These are phyloP conservation scores for Oceanodroma leucorhoa DNA, from an alignment of 2,797 vertebrate genomes.

Conservation along the genomic window DNA sequence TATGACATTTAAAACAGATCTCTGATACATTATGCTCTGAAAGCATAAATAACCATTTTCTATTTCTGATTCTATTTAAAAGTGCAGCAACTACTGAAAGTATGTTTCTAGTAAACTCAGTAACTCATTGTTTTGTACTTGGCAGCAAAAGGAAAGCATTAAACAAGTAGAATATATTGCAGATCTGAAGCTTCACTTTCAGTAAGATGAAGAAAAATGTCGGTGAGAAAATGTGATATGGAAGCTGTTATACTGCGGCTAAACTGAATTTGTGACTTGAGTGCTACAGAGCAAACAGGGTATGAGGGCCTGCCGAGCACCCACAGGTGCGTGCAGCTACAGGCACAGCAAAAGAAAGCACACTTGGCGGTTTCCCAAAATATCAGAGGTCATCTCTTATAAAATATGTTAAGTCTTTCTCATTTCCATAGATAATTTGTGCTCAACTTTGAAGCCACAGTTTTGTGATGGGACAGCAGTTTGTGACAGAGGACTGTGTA, in stretches of 20 bases:
- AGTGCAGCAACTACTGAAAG: background rate
- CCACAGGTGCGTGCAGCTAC: background rate
- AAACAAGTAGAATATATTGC: background rate
- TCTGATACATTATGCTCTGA: background rate
- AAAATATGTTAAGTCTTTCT: background rate
- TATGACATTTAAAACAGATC: background rate
- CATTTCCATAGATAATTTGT: background rate
- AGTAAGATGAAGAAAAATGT: background rate
- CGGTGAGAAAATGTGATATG: background rate
- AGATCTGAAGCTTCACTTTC: background rate
- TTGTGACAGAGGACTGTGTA: background rate
- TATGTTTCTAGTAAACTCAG: background rate
- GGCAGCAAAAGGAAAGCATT: background rate
- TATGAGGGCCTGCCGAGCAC: fast-evolving
- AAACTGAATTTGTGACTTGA: background rate
- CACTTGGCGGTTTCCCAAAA: background rate
- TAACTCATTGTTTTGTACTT: background rate
- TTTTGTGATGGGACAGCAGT: background rate
- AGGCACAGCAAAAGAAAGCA: background rate
- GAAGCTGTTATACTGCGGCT: background rate
- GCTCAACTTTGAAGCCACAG: background rate
- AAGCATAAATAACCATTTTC: background rate
- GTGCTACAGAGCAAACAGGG: background rate
- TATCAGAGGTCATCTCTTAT: background rate
- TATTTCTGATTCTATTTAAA: background rate